Base-by-base conservation (phyloP, 2,888 invertebrate genomes). In the Baronia brevicornis region DNA sequence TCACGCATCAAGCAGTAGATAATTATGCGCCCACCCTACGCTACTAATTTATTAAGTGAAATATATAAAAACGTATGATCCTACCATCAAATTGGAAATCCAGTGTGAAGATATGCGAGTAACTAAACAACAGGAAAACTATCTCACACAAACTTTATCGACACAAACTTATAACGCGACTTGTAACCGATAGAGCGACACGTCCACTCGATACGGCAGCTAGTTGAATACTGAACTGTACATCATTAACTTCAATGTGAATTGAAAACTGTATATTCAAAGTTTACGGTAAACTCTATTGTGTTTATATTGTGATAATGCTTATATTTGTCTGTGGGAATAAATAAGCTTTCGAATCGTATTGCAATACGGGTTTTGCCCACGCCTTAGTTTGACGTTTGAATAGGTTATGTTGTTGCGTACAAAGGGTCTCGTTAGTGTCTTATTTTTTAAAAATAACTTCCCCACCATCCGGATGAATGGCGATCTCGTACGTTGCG, bases 31-130 rank as follows among this genome's bases (percentile, higher is more conserved):
- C n/a, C n/a, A n/a, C n/a, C n/a, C n/a, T n/a, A n/a, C n/a, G n/a
- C n/a, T n/a, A n/a, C n/a, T n/a, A n/a, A n/a, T n/a, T n/a, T n/a
- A n/a, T n/a, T n/a, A n/a, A n/a, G n/a, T n/a, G n/a, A n/a, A n/a
- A n/a, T n/a, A n/a, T 3, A 2, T 11, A 17, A 10, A 34, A 28
- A 40, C 36, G n/a, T 34, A n/a, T n/a, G n/a, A n/a, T 24, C 61
- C 46, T 57, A 78, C 78, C 78, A 58, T 70, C 61, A 47, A 63
- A 50, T 48, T 63, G 57, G 60, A 66, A 64, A 75, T 78, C 78
- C 78, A 78, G 75, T 61, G 51, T 75, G 78, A 46, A 47, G 39
- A 48, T 35, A 22, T 45, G 49, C 15, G 5, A 12, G n/a, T 38
- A 33, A 51, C 48, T 46, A 35, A 34, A 26, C 7, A 42, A 48